A percentile compares a stretch with the other conserved stretches of the same genome.
phyloP scores from a whole-genome alignment of 2,113 vertebrate genomes.

The Aythya baeri region DNA sequence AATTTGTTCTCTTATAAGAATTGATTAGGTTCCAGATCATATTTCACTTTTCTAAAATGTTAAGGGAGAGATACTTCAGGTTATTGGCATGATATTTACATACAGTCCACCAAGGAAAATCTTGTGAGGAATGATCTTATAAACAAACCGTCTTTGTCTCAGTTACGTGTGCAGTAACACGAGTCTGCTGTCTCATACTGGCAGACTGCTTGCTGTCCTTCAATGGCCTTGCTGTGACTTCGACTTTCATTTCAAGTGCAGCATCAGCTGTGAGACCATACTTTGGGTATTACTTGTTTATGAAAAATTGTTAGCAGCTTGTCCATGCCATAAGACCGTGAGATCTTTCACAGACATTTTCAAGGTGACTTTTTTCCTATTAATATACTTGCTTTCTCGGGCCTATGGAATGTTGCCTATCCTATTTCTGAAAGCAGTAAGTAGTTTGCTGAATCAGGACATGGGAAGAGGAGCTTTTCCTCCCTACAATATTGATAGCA shows the following conservation, averaged over 20 bases:
- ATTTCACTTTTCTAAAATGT: background rate
- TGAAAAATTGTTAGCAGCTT: background rate
- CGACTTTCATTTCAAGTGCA: background rate
- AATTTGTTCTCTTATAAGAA: background rate
- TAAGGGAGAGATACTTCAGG: background rate
- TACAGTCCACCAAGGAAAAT: background rate
- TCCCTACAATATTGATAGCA: background rate
- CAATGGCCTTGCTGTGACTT: background rate
- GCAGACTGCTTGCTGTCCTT: background rate
- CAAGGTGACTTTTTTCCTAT: conserved; percentile 39
- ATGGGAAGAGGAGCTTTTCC: background rate
- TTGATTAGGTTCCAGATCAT: background rate
- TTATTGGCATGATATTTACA: background rate
- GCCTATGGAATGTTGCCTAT: background rate
- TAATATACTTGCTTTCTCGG: background rate
- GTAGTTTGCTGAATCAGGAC: conserved; percentile 9
- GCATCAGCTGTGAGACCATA: background rate
- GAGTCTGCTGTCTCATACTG: background rate
- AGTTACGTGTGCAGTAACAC: background rate
- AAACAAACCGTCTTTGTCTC: background rate
- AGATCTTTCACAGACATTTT: background rate
- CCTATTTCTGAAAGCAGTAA: background rate
- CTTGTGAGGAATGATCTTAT: background rate
- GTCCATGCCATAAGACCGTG: background rate
- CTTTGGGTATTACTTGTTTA: background rate